Evolutionary conservation across 2,888 invertebrate species (phyloP).

Genomic region (Thymelicus sylvestris): DNA sequence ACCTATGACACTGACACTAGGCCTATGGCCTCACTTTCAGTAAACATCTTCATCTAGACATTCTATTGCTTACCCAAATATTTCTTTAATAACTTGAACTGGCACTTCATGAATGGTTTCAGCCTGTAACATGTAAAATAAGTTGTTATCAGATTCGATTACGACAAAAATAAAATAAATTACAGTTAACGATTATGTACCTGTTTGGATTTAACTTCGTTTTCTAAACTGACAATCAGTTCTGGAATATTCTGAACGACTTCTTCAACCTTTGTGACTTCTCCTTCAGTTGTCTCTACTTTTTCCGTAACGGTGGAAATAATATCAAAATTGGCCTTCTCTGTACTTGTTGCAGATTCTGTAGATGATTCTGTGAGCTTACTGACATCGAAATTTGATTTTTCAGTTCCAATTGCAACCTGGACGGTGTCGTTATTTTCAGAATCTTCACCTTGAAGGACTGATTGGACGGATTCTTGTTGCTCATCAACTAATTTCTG

Average conservation of each 20-base stretch:
- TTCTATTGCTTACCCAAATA: constrained; percentile 54
- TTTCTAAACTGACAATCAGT: constrained; percentile 60
- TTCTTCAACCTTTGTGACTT: constrained; percentile 47
- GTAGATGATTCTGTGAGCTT: constrained; percentile 26
- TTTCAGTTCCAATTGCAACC: constrained; percentile 13
- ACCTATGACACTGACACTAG: no score
- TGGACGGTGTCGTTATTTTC: neutral
- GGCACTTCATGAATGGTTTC: constrained; percentile 47
- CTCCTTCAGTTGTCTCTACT: constrained; percentile 37
- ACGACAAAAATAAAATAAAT: neutral
- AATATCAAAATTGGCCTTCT: constrained; percentile 17
- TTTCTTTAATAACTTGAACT: constrained; percentile 42
- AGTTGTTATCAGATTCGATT: neutral
- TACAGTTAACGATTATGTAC: constrained; percentile 45
- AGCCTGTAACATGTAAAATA: constrained; percentile 37
- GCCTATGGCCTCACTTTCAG: no score
- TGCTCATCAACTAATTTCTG: constrained; percentile 3
- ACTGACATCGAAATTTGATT: constrained; percentile 24
- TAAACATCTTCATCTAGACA: no score
- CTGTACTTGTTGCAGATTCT: constrained; percentile 1
- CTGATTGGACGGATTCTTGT: constrained; percentile 3
- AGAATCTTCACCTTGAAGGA: neutral
- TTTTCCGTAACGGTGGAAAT: constrained; percentile 18
- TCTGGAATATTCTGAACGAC: constrained; percentile 65
- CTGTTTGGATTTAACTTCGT: constrained; percentile 62